Conservation (phyloP, 2,888 invertebrate genomes). For the Hyles lineata region DNA sequence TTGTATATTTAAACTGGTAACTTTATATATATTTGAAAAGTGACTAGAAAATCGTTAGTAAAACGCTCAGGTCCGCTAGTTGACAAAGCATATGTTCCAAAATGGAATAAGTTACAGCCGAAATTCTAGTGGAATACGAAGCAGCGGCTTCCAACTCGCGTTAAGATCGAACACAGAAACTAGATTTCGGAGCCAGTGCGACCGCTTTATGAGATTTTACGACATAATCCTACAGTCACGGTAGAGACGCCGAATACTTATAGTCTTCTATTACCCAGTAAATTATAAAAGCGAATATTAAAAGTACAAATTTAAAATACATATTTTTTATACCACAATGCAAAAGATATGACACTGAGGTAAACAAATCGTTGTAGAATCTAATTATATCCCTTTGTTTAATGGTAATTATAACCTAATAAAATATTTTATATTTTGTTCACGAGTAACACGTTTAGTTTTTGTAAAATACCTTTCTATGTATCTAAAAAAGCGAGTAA, state of each 20-base stretch:
- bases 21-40: background rate
- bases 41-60: background rate
- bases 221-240: background rate
- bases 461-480: background rate
- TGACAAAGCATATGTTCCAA: background rate
- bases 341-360: background rate
- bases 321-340: background rate
- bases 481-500: background rate
- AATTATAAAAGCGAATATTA: background rate
- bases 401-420: background rate
- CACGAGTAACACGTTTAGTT: background rate
- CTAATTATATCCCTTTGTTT: background rate
- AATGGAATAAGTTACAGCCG: background rate
- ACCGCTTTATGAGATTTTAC: background rate
- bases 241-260: background rate
- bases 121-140: background rate
- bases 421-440: background rate
- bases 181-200: background rate
- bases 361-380: background rate
- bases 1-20: background rate
- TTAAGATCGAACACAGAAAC: background rate
- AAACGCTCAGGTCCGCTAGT: background rate
- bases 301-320: background rate
- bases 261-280: background rate
- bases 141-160: background rate